phyloP scores from a whole-genome alignment of 2,797 vertebrate species.

The Periparus ater region DNA sequence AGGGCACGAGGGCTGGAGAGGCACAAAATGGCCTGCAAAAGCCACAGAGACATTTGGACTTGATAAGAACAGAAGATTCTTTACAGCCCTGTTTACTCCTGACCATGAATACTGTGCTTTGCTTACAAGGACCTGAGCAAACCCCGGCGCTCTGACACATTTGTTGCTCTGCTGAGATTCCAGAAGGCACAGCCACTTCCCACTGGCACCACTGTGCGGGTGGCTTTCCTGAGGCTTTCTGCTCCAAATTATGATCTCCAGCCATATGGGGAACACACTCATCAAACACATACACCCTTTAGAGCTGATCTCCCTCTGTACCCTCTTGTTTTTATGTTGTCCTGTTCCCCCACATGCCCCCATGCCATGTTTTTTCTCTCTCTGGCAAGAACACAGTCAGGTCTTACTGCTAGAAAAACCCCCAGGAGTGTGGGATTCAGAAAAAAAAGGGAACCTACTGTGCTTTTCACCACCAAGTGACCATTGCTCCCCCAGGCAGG shows the following conservation, averaged over 20 bases:
- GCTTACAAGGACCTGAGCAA: not conserved
- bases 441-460: rapidly evolving
- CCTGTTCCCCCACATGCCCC: not conserved
- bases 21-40: not conserved
- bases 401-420: not conserved
- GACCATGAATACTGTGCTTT: not conserved
- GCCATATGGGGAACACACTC: not conserved
- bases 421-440: not conserved
- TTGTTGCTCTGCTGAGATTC: not conserved
- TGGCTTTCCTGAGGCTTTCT: not conserved
- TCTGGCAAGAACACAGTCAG: not conserved
- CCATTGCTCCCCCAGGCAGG: not conserved
- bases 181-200: rapidly evolving
- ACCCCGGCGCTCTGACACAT: rapidly evolving
- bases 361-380: rapidly evolving
- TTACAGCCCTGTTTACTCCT: slow-evolving; percentile 25
- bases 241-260: not conserved
- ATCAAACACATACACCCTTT: not conserved
- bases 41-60: not conserved
- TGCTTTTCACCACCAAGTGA: not conserved
- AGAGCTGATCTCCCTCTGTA: not conserved
- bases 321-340: not conserved
- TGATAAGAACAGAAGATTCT: not conserved
- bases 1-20: not conserved
- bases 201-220: not conserved